Percentiles rank a stretch among this genome's conserved stretches.
These are phyloP conservation scores for Staurois parvus DNA, from an alignment of 2,797 vertebrate genomes.

Conservation along the genomic window DNA sequence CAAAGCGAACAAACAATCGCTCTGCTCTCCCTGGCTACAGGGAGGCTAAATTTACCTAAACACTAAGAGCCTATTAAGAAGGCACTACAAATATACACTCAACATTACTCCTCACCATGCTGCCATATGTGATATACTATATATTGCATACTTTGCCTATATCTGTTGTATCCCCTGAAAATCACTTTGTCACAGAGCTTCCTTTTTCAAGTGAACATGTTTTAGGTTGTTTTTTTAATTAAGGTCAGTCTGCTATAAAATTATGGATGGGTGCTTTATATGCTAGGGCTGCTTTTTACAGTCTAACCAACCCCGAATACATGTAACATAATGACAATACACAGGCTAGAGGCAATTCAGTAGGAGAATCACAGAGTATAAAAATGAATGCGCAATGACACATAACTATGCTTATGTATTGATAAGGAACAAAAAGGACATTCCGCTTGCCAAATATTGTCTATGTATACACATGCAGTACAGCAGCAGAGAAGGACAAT, in stretches of 20 bases:
- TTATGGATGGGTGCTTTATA: not conserved
- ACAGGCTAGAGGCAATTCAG: not conserved
- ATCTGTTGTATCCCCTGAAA: no score
- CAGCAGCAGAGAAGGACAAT: conserved; percentile 48
- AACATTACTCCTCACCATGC: no score
- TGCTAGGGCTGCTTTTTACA: not conserved
- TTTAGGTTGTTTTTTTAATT: not conserved
- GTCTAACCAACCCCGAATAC: not conserved
- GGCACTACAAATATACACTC: no score
- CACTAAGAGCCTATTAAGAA: no score
- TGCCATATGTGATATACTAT: no score
- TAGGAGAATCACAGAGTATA: not conserved
- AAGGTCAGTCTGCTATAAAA: not conserved
- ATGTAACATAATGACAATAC: not conserved
- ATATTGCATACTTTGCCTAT: no score
- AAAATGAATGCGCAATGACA: not conserved
- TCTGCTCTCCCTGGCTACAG: no score
- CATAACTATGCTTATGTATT: not conserved
- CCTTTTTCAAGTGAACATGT: no score
- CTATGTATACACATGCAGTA: conserved; percentile 31
- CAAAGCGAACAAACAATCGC: no score
- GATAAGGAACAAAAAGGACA: conserved; percentile 17
- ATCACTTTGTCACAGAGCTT: no score
- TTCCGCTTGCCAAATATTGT: conserved; percentile 43
- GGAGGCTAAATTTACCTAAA: no score